Percentiles rank a stretch among this genome's conserved stretches.
These are phyloP conservation scores for Falco peregrinus DNA, from an alignment of 2,797 vertebrate genomes.

Conservation along the genomic window DNA sequence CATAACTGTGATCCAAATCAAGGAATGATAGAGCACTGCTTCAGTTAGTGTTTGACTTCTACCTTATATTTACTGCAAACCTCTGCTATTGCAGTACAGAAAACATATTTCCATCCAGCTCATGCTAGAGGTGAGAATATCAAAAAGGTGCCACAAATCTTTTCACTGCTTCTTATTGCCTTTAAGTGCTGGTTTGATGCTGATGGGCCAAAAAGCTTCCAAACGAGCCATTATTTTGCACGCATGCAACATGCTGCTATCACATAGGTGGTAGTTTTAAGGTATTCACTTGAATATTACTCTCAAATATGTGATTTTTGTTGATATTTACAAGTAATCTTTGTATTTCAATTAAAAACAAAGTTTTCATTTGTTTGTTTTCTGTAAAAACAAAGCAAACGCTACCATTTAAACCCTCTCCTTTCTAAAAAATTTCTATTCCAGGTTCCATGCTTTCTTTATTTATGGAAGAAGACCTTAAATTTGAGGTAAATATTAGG, in stretches of 20 bases:
- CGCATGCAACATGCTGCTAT: not conserved
- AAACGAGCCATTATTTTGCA: not conserved
- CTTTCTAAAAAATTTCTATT: not conserved
- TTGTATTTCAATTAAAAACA: not conserved
- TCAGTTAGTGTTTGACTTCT: not conserved
- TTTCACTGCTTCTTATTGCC: not conserved
- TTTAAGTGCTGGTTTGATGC: not conserved
- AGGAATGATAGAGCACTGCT: not conserved
- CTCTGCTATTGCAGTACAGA: not conserved
- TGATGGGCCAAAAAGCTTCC: not conserved
- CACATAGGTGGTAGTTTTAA: not conserved
- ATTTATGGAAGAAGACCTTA: not conserved
- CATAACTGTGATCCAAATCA: not conserved
- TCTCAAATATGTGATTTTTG: not conserved
- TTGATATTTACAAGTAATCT: not conserved
- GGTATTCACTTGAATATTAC: not conserved
- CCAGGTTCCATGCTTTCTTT: not conserved
- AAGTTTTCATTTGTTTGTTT: not conserved
- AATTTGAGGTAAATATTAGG: not conserved
- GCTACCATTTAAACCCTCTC: rapidly evolving
- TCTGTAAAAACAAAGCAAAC: not conserved
- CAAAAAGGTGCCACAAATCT: not conserved
- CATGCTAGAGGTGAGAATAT: not conserved
- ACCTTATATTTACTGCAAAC: not conserved
- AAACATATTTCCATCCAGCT: not conserved